Evolutionary conservation across 2,888 invertebrate genomes (phyloP), one percentile per base, ranked within the genome.

Genomic region (Ophion obscuratus): DNA sequence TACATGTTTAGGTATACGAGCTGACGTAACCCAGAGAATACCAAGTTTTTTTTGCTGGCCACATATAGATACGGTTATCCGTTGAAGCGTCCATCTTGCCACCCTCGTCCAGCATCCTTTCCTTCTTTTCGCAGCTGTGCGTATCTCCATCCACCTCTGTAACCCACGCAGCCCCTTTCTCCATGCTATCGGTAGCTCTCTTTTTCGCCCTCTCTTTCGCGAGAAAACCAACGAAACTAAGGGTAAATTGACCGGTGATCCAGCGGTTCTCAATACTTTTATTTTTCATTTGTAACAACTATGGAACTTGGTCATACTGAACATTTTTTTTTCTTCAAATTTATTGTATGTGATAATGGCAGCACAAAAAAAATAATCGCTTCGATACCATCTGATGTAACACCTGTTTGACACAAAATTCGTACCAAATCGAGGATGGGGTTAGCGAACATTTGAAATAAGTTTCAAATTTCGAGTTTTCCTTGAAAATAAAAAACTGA

Each of bases 211-310:
- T 90, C 89, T 84, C 83, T 86, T 75, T 83, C 77, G 78, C 84
- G 87, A 88, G 90, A 76, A 80, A 74, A 84, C 77, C 83, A 84
- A 88, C 89, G 88, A 91, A 91, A 91, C 90, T 90, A 91, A 92
- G 93, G 92, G 92, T 92, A 93, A 92, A 93, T 93, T 93, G 93
- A 93, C 93, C 93, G 90, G 90, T 88, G 90, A 84, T 59, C 62
- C 93, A 93, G 92, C 88, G 93, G 91, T 90, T 92, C 93, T 93
- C 93, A 87, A 88, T 81, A 66, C 74, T 70, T 68, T 47, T 75
- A 64, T 68, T 67, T 77, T 67, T 57, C 57, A 27, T 67, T 78
- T 47, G 31, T 47, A 62, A 31, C 3, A 53, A 4, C 31, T 31
- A 31, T 31, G 4, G 4, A 31, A 31, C 31, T 4, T 31, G 31